Base-by-base conservation (phyloP, 2,888 invertebrate genomes). In the Cryptus armator region DNA sequence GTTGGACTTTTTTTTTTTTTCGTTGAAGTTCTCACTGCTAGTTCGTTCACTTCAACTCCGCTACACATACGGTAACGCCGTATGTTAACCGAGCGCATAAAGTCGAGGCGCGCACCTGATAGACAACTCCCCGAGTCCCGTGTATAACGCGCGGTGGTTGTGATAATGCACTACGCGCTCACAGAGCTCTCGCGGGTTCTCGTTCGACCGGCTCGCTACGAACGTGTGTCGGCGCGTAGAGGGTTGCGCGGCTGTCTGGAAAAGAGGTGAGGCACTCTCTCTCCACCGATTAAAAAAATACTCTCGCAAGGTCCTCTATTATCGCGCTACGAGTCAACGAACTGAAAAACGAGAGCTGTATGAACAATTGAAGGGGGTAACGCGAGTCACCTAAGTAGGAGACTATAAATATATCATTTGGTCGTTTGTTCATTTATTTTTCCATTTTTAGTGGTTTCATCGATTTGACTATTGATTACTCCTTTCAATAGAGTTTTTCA, bases 101-200 rank as follows among this genome's bases (percentile, higher is more conserved):
- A 90, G 84, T 74, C 85, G 81, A 72, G 68, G 77, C 67, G 86
- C 89, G 86, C 89, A 89, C 89, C 86, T 88, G 89, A 89, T 88
- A 88, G 90, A 89, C 89, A 87, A 88, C 82, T 86, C 87, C 86
- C 46, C 37, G 75, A 46, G 72, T n/a, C 67, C 64, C 46, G 44
- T 66, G 64, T 53, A 67, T 74, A 81, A 19, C 67, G 64, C 70
- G n/a, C 48, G 51, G n/a, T 7, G n/a, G n/a, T 68, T n/a, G 66
- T 80, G 80, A 84, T 84, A 84, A 85, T 82, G 64, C 74, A 14
- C 46, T 46, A 44, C 67, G 81, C 37, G 44, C 29, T 62, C 62
- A n/a, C 29, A 32, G 32, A 37, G 37, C 37, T 62, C 32, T 14
- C 14, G 43, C 19, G 43, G 16, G 10, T 24, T 59, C 72, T 43